Conservation (phyloP, 92 coral and sea anemone species). For the Phenganax subtilis region DNA sequence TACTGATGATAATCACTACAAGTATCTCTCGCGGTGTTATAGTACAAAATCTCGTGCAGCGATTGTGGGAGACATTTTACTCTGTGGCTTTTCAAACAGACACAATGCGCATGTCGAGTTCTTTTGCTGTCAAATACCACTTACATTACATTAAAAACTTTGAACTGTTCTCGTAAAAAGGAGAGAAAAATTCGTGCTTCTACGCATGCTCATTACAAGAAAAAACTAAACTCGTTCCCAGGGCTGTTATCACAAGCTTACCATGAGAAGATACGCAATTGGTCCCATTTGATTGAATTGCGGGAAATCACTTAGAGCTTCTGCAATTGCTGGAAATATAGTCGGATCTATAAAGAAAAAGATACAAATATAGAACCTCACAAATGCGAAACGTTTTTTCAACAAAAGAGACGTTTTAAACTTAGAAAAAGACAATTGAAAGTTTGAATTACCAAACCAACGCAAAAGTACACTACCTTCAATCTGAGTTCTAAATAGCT, state of each 20-base stretch:
- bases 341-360: constrained; percentile 59
- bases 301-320: constrained; percentile 76
- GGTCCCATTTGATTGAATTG: constrained; percentile 99
- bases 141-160: too few species aligned
- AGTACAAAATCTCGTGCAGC: not conserved
- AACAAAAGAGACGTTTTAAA: not conserved
- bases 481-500: constrained; percentile 74
- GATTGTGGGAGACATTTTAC: not conserved
- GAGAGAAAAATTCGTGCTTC: not conserved
- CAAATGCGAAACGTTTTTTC: not conserved
- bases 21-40: not conserved
- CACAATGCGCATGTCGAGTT: too few species aligned
- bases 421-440: not conserved
- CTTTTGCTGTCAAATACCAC: too few species aligned
- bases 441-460: not conserved
- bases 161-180: too few species aligned
- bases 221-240: not conserved
- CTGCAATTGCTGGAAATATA: constrained; percentile 72
- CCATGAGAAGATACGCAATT: constrained; percentile 89
- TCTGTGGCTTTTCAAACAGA: not conserved
- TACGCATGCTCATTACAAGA: not conserved
- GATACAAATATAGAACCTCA: not conserved
- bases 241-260: constrained; percentile 14
- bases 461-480: constrained; percentile 53
- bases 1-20: constrained; percentile 52